phyloP scores from a whole-genome alignment of 2,113 vertebrate genomes.

The Laticauda colubrina region DNA sequence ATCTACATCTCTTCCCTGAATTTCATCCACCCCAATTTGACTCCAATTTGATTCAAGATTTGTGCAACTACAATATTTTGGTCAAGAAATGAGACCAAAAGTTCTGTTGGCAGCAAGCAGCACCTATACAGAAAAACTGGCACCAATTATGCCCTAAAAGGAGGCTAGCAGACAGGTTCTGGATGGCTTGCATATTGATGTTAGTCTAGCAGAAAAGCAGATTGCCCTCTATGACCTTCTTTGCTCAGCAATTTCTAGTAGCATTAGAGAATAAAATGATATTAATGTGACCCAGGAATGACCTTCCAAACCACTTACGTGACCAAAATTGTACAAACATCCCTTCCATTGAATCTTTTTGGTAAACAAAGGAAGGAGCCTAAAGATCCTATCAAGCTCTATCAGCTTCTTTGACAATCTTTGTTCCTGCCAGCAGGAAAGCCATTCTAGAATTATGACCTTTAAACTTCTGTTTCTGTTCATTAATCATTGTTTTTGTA shows the following conservation, averaged over 20 bases:
- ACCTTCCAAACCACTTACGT: background rate
- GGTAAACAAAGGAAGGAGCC: background rate
- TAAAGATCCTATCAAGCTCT: background rate
- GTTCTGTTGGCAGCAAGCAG: background rate
- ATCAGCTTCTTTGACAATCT: background rate
- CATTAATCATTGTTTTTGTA: background rate
- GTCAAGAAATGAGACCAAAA: background rate
- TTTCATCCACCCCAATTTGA: background rate
- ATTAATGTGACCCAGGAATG: background rate
- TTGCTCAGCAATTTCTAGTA: background rate
- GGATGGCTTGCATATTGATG: background rate
- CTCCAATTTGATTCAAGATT: background rate
- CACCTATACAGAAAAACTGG: background rate
- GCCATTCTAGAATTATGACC: background rate
- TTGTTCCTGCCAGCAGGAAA: background rate
- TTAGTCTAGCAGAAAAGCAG: background rate
- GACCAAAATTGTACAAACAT: background rate
- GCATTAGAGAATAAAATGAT: background rate
- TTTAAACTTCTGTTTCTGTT: background rate
- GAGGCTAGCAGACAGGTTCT: background rate
- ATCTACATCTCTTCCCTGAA: background rate
- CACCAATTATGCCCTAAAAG: background rate
- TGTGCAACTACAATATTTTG: background rate
- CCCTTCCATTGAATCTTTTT: background rate
- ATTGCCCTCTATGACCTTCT: background rate